These are phyloP conservation scores for Rhinichthys klamathensis DNA, from an alignment of 2,113 vertebrate species.

Conservation along the genomic window DNA sequence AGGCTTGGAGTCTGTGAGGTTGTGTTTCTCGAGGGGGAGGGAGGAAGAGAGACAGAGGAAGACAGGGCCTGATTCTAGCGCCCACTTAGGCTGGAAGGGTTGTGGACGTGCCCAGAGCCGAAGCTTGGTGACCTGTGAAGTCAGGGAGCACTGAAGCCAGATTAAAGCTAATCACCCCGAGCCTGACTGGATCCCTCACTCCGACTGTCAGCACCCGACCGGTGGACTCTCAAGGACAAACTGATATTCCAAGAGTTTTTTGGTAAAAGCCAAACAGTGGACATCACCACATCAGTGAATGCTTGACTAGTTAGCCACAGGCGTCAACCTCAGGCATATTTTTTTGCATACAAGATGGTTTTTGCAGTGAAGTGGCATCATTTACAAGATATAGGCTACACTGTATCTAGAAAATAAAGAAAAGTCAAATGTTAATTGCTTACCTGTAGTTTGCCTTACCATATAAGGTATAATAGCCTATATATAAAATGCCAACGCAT, in stretches of 20 bases:
- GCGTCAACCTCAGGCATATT: neutral
- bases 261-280: neutral
- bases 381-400: neutral
- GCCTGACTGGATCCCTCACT: slow-evolving; percentile 48
- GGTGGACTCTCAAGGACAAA: slow-evolving; percentile 53
- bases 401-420: neutral
- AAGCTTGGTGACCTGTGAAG: slow-evolving; percentile 61
- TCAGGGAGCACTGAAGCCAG: slow-evolving; percentile 50
- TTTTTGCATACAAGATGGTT: slow-evolving; percentile 7
- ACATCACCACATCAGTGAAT: neutral
- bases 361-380: neutral
- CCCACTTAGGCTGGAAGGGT: slow-evolving; percentile 4
- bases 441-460: neutral
- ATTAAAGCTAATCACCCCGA: slow-evolving; percentile 58
- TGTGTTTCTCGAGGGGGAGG: neutral
- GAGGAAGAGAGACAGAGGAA: neutral
- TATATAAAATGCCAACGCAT: too few relatives aligned
- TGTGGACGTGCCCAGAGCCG: slow-evolving; percentile 29
- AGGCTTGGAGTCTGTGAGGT: neutral
- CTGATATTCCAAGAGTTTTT: slow-evolving; percentile 3
- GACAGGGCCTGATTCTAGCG: neutral
- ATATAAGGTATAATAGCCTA: too few relatives aligned
- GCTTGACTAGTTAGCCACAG: neutral
- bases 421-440: neutral
- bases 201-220: slow-evolving; percentile 35